Evolutionary conservation across 2,797 vertebrate genomes (phyloP).

Genomic region (Falco naumanni): DNA sequence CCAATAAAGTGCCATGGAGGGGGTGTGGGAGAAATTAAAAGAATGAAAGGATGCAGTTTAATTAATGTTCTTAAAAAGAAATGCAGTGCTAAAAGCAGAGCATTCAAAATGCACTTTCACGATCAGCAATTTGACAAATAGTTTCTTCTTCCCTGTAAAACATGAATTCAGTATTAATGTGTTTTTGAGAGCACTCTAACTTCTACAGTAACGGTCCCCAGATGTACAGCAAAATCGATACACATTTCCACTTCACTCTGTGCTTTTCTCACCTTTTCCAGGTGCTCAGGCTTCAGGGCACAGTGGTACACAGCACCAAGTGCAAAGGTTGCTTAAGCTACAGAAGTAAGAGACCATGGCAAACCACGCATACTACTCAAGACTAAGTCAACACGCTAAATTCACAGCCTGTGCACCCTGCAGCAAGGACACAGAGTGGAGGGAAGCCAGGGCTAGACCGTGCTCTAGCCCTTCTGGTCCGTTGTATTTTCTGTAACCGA

Average conservation of each 20-base stretch:
- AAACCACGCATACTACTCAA: not conserved
- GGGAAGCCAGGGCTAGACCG: rapidly evolving
- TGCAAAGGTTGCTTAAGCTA: conserved; percentile 16
- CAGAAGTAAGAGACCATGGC: not conserved
- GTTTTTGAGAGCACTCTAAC: not conserved
- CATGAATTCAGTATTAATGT: not conserved
- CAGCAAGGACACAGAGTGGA: rapidly evolving
- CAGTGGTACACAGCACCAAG: not conserved
- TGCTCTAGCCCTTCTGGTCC: not conserved
- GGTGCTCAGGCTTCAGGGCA: not conserved
- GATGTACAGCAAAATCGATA: not conserved
- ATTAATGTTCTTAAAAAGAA: not conserved
- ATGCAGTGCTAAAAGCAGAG: not conserved
- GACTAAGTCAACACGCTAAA: not conserved
- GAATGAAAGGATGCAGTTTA: not conserved
- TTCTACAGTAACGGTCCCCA: not conserved
- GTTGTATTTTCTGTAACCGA: not conserved
- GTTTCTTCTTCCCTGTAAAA: not conserved
- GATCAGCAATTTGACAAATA: not conserved
- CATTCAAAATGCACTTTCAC: not conserved
- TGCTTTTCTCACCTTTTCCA: not conserved
- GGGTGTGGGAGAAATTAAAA: not conserved
- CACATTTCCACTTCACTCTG: not conserved
- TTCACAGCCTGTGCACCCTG: not conserved
- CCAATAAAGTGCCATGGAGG: not conserved